Evolutionary conservation across 2,888 invertebrate species (phyloP).

Genomic region (Calliopum simillimum): DNA sequence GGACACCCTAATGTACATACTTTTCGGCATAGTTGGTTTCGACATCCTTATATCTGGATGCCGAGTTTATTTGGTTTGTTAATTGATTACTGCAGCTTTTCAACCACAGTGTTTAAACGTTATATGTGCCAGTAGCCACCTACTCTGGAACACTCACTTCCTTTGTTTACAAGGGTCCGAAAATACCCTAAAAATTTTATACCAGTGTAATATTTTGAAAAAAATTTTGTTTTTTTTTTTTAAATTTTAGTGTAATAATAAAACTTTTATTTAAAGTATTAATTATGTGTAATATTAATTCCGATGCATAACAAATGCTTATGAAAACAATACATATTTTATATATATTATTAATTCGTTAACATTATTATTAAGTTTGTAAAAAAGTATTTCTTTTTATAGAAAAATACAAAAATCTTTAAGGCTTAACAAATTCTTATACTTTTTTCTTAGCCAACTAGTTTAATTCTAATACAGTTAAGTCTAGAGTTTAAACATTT

Average conservation of each 20-base stretch:
- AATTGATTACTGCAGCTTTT: no score
- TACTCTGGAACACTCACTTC: no score
- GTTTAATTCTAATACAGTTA: slow-evolving; percentile 18
- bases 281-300: neutral
- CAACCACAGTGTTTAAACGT: no score
- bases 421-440: slow-evolving; percentile 39
- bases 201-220: no score
- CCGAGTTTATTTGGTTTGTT: no score
- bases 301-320: slow-evolving; percentile 29
- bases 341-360: slow-evolving; percentile 22
- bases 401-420: slow-evolving; percentile 43
- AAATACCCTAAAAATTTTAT: no score
- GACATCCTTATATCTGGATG: no score
- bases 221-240: neutral
- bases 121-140: no score
- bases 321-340: slow-evolving; percentile 32
- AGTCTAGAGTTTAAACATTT: slow-evolving; percentile 18
- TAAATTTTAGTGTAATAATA: slow-evolving; percentile 14
- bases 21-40: no score
- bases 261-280: slow-evolving; percentile 8
- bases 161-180: no score
- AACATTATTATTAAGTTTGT: slow-evolving; percentile 9
- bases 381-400: slow-evolving; percentile 26
- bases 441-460: slow-evolving; percentile 27
- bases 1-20: no score